Evolutionary conservation across 2,113 vertebrate genomes (phyloP).

Genomic region (Origma solitaria): DNA sequence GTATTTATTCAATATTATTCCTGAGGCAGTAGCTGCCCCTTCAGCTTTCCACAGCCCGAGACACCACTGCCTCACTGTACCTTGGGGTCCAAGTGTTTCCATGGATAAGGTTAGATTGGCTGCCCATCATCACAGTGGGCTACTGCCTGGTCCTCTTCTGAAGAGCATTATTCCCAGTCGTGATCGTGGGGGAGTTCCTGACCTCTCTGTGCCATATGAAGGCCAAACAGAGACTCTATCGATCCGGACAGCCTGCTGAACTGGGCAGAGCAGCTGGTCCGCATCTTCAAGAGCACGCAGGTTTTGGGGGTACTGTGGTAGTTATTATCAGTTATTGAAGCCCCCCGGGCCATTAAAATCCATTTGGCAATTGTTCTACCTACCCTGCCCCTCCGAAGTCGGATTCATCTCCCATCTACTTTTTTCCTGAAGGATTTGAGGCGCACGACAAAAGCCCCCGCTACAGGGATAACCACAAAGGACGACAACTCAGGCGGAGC

Average conservation of each 20-base stretch:
- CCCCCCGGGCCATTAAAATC: not conserved
- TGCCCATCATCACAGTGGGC: not conserved
- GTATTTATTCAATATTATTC: not conserved
- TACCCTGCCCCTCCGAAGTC: not conserved
- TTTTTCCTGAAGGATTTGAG: not conserved
- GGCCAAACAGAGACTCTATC: not conserved
- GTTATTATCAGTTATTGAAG: not conserved
- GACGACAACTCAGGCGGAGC: not conserved
- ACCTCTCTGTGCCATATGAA: not conserved
- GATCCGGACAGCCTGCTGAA: not conserved
- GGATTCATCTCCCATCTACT: not conserved
- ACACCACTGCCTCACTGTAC: fast-evolving
- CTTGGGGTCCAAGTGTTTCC: not conserved
- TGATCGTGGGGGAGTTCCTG: not conserved
- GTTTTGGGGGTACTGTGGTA: too few species aligned
- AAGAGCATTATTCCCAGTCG: too few species aligned
- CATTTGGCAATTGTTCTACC: not conserved
- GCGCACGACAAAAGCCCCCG: not conserved
- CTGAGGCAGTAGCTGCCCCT: not conserved
- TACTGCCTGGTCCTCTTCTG: not conserved
- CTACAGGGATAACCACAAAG: not conserved
- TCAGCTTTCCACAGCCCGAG: not conserved
- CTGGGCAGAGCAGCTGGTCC: not conserved
- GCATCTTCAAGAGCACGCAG: not conserved
- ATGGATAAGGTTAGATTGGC: not conserved